Base-by-base conservation (phyloP, 2,888 invertebrate genomes). In the Apantesis nais region DNA sequence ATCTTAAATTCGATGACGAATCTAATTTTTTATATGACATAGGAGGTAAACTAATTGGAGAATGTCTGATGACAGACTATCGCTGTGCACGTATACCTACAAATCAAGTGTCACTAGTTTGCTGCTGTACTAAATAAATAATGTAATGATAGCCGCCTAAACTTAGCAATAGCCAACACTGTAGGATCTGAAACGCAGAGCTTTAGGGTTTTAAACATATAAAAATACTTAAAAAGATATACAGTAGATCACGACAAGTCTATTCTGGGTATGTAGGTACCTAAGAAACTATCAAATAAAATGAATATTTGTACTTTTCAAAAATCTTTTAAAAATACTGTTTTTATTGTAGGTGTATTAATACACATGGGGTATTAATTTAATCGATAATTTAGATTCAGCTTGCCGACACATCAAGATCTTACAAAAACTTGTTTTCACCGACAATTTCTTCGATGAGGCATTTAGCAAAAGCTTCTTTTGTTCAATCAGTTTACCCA, bases 371-470 rank as follows among this genome's bases (percentile, higher is more conserved):
- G 29, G 8, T 1, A 7, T 58, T 29, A 14, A 29, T 58, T 29
- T 16, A 16, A 58, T 58, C 29, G 5, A 25, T 58, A 29, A 58
- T 58, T 16, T 29, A 58, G 8, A 29, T 58, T 55, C 12, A 25
- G 4, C 14, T 25, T 58, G 5, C 29, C 31, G 22, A 63, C 44
- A 44, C 25, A 44, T 41, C 44, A 88, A 88, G 87, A 79, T 29
- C 29, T 7, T 29, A 58, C 16, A 58, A 29, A 58, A 58, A 29
- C 29, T 74, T 66, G 79, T 84, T 88, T 89, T 88, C 86, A 89
- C 85, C 85, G 85, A 87, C 85, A 87, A 87, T 85, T 88, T 90
- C 90, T 90, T 89, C 88, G 89, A 89, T 87, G 85, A 86, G 81
- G 77, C 79, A 82, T 85, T 87, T 84, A 86, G 83, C 84, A 78